phyloP scores from a whole-genome alignment of 2,888 invertebrate genomes.

The Trichogramma dendrolimi region DNA sequence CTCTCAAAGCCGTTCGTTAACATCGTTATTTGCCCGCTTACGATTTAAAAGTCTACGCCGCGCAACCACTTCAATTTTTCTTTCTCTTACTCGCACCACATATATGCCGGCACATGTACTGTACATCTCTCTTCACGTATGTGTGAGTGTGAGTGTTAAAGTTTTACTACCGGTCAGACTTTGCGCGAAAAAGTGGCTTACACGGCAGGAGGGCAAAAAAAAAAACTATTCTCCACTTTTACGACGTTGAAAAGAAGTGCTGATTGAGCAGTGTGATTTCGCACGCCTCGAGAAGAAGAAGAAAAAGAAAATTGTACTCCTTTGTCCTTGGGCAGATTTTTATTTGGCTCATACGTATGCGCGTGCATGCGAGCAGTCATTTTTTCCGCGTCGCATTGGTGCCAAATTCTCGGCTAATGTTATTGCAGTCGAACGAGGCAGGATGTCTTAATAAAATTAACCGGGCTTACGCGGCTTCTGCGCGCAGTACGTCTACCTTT shows the following conservation, averaged over 20 bases:
- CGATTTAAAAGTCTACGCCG: not conserved
- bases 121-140: not conserved
- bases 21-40: conserved; percentile 12
- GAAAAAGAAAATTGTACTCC: not conserved
- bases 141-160: conserved; percentile 8
- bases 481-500: no score
- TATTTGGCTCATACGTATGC: not conserved
- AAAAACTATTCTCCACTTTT: conserved; percentile 5
- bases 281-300: not conserved
- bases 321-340: not conserved
- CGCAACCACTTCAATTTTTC: not conserved
- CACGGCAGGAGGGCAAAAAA: conserved; percentile 3
- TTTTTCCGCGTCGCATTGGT: not conserved
- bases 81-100: not conserved
- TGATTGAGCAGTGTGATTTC: conserved; percentile 10
- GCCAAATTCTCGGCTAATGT: not conserved
- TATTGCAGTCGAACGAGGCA: no score
- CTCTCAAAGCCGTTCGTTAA: conserved; percentile 11
- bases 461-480: no score
- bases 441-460: no score
- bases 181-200: conserved; percentile 6
- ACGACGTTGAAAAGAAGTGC: conserved; percentile 10
- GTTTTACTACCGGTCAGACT: not conserved
- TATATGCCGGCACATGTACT: no score
- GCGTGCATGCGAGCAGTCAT: not conserved